Base-by-base conservation (phyloP, 2,113 vertebrate genomes). In the Microcebus murinus region DNA sequence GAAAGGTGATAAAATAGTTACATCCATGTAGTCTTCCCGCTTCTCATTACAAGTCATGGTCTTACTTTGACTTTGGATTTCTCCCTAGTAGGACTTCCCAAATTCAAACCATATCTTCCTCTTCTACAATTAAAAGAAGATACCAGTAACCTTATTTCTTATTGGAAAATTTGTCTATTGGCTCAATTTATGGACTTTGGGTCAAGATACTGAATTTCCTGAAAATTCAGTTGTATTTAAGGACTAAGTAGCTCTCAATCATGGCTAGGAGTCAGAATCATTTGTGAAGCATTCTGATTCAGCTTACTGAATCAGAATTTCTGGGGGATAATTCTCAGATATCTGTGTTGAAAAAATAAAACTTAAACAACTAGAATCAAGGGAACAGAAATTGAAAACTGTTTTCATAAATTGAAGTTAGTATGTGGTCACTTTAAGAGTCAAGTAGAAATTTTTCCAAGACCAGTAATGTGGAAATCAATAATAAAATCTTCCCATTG, bases 361-460 rank as follows among this genome's bases (percentile, higher is more conserved):
- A 90, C 73, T 77, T 81, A 93, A 91, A 74, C 67, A 70, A 45
- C 71, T 79, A 3, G 48, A 87, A 77, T 96, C 67, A 81, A 92
- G 76, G 61, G 27, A 81, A 67, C 25, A 42, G 50, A 92, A 52
- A 29, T 92, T 87, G 67, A 45, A 67, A 94, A 88, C 61, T 73
- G 12, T 82, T 87, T 95, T 36, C 31, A 45, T 90, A 91, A 94
- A 55, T 92, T 25, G 20, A 71, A 68, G 31, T 90, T 76, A 76
- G 61, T 68, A 81, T 82, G 76, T 85, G 94, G 90, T 94, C 80
- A 92, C 87, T 77, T 87, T 84, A 61, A 93, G 68, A 93, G 59
- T 82, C 84, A 74, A 94, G 34, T 67, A 92, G 27, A 83, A 87
- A 63, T 71, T 93, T 83, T 91, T 87, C 84, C 57, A 71, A 96